Conservation (phyloP, 2,888 invertebrate genomes). For the Melieria omissa region DNA sequence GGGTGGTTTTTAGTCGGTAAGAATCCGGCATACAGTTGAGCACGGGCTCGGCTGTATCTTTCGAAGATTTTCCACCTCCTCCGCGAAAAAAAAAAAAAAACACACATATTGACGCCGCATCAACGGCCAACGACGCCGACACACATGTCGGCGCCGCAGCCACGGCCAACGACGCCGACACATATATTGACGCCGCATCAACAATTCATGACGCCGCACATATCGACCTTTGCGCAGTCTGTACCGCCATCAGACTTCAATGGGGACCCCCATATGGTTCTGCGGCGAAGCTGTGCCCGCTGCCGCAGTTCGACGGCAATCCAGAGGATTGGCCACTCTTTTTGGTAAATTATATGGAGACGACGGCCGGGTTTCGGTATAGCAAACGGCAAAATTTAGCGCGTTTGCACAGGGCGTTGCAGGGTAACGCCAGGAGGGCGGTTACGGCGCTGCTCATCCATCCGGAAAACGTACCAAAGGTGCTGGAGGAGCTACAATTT, state of each 20-base stretch:
- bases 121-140: too few species aligned
- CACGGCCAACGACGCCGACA: too few species aligned
- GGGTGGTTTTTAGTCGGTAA: too few species aligned
- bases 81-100: too few species aligned
- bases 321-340: constrained; percentile 29
- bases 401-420: constrained; percentile 30
- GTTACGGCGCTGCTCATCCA: constrained; percentile 26
- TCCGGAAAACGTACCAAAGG: constrained; percentile 27
- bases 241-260: background rate
- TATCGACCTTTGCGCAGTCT: too few species aligned
- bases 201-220: too few species aligned
- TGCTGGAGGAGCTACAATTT: constrained; percentile 36
- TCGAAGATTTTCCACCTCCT: too few species aligned
- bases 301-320: constrained; percentile 15
- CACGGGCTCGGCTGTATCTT: too few species aligned
- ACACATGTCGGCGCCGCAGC: too few species aligned
- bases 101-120: too few species aligned
- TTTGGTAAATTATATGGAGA: constrained; percentile 18
- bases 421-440: constrained; percentile 6
- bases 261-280: background rate
- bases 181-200: too few species aligned
- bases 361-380: constrained; percentile 20
- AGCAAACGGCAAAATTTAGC: constrained; percentile 34
- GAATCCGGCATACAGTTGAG: too few species aligned
- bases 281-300: constrained; percentile 7